Base-by-base conservation (phyloP, 2,113 vertebrate species). In the Saimiri boliviensis region DNA sequence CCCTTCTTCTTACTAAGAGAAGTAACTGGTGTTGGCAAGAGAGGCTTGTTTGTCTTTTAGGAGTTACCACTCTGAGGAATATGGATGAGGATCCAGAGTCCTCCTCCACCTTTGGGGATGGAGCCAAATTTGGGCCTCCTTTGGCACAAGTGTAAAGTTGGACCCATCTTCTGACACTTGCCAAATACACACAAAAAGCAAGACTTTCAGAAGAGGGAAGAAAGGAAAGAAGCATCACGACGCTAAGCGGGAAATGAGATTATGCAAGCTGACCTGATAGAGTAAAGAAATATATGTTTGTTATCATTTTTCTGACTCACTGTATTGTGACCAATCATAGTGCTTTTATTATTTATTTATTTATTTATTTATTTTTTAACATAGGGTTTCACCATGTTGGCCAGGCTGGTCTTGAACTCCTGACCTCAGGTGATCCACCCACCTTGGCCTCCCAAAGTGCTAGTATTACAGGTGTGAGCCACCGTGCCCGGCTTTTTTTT, bases 1-100 rank as follows among this genome's bases (percentile, higher is more conserved):
- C n/a, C n/a, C 66, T 54, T 42, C 58, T 47, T 80, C 37, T 85
- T 58, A 49, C 25, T 27, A 21, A 89, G 12, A 86, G 54, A 81
- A 30, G 35, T 47, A 56, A 63, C 13, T 42, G n/a, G 23, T 27
- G 4, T 81, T 87, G 91, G 40, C 40, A 68, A 85, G 54, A 88
- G 49, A 76, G 12, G 8, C 27, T 70, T 94, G 58, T 77, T 92
- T 92, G 56, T 92, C 86, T 94, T 92, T 35, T 56, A 80, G 89
- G 89, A 79, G 76, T 92, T 90, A 8, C 81, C 81, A 49, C 32
- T 83, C 21, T 58, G 12, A 80, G 73, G 35, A 60, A 35, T 63
- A 37, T 30, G 63, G 47, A 82, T 70, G 37, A 92, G 23, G 35
- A 81, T 37, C 47, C 20, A 21, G 56, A 16, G 63, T 45, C 47